Evolutionary conservation across 2,113 vertebrate species (phyloP).

Genomic region (Romanogobio albipinnatus): DNA sequence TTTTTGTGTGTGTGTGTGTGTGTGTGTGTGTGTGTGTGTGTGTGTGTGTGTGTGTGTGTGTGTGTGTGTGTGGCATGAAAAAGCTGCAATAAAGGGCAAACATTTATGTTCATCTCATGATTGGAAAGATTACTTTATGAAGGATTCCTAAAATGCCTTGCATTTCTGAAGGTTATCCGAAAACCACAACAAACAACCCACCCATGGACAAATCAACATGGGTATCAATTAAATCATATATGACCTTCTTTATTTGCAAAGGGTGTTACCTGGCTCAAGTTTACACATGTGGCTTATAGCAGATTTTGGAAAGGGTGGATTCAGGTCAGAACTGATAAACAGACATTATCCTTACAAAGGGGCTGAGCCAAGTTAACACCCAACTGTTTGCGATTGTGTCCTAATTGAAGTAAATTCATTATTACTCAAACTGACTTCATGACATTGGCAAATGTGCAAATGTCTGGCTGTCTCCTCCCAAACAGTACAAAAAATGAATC

Average conservation of each 20-base stretch:
- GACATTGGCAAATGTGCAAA: slow-evolving; percentile 4
- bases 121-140: neutral
- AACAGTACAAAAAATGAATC: neutral
- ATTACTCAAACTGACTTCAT: neutral
- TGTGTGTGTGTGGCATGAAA: neutral
- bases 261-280: slow-evolving; percentile 33
- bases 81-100: neutral
- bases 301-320: neutral
- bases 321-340: slow-evolving; percentile 20
- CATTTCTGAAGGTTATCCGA: slow-evolving; percentile 18
- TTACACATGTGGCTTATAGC: slow-evolving; percentile 38
- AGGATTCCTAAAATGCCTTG: neutral
- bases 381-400: neutral
- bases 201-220: slow-evolving; percentile 1
- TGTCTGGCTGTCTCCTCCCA: neutral
- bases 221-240: neutral
- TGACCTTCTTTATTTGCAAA: slow-evolving; percentile 32
- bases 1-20: neutral
- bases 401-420: slow-evolving; percentile 11
- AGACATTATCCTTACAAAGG: neutral
- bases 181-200: slow-evolving; percentile 32
- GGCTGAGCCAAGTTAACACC: neutral
- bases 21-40: neutral
- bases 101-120: neutral
- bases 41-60: neutral